Evolutionary conservation across 2,797 vertebrate genomes (phyloP).

Genomic region (Takifugu rubripes): DNA sequence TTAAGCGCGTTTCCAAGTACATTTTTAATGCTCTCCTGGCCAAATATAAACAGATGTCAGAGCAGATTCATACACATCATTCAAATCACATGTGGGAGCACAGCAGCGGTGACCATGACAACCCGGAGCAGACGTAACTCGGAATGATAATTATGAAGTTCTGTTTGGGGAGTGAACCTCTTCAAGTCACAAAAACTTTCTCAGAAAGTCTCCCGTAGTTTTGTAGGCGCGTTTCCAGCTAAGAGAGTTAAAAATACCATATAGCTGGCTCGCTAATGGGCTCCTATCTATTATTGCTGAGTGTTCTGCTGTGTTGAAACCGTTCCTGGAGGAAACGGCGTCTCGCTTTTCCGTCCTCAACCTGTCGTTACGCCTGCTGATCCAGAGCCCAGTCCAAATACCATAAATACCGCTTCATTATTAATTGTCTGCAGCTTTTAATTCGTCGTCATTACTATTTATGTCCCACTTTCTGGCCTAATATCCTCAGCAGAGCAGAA

Average conservation of each 20-base stretch:
- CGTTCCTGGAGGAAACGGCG: constrained; percentile 30
- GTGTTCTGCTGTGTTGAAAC: constrained; percentile 37
- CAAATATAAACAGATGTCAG: constrained; percentile 36
- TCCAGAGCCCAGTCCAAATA: constrained; percentile 23
- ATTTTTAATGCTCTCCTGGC: constrained; percentile 40
- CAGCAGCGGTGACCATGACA: too few species aligned
- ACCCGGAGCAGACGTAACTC: too few species aligned
- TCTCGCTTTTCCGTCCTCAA: constrained; percentile 18
- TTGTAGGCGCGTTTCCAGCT: neutral
- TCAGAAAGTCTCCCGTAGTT: constrained; percentile 11
- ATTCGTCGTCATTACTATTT: neutral
- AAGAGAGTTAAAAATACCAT: constrained; percentile 24
- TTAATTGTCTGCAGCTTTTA: constrained; percentile 27
- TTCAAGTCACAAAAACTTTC: constrained; percentile 2
- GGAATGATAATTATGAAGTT: too few species aligned
- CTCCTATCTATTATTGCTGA: constrained; percentile 60
- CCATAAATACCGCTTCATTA: constrained; percentile 9
- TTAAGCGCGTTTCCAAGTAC: constrained; percentile 35
- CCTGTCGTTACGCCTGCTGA: neutral
- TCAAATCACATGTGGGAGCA: too few species aligned
- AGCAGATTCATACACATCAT: constrained; percentile 18
- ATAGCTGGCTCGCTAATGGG: constrained; percentile 44
- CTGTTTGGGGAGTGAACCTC: too few species aligned
- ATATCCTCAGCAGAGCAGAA: too few species aligned
- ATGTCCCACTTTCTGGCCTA: too few species aligned